Evolutionary conservation across 2,888 invertebrate genomes (phyloP).

Genomic region (Shargacucullia verbasci): DNA sequence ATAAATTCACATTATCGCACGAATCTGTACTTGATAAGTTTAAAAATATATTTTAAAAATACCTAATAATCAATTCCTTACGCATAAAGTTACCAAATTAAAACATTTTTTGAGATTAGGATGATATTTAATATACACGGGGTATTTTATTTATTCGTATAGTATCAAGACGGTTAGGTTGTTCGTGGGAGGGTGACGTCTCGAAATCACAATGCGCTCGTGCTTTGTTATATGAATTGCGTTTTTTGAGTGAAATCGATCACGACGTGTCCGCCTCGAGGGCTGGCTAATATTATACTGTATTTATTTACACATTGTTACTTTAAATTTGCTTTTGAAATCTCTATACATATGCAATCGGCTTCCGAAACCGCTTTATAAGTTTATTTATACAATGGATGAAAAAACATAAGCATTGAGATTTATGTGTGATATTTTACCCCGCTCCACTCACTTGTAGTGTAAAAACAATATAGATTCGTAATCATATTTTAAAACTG

Average conservation of each 20-base stretch:
- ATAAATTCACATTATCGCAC: neutral
- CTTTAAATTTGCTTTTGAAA: constrained; percentile 54
- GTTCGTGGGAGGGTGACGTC: constrained; percentile 69
- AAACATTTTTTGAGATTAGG: neutral
- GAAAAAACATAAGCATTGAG: neutral
- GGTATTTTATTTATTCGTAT: constrained; percentile 22
- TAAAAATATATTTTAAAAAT: too few species aligned
- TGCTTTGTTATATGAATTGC: constrained; percentile 85
- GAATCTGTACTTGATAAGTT: neutral
- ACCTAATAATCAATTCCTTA: neutral
- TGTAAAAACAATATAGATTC: constrained; percentile 1
- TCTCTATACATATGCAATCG: constrained; percentile 38
- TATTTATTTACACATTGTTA: constrained; percentile 80
- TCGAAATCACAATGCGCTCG: constrained; percentile 80
- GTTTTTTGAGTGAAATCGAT: constrained; percentile 87
- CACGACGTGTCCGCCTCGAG: constrained; percentile 73
- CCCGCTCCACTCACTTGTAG: neutral
- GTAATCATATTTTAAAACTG: constrained; percentile 2
- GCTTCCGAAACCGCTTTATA: constrained; percentile 44
- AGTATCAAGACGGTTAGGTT: constrained; percentile 71
- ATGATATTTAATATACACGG: neutral
- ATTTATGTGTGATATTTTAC: neutral
- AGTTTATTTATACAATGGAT: neutral
- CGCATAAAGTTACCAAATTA: too few species aligned
- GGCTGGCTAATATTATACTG: constrained; percentile 69